Evolutionary conservation across 2,888 invertebrate genomes (phyloP).

Genomic region (Sminthurides aquaticus): DNA sequence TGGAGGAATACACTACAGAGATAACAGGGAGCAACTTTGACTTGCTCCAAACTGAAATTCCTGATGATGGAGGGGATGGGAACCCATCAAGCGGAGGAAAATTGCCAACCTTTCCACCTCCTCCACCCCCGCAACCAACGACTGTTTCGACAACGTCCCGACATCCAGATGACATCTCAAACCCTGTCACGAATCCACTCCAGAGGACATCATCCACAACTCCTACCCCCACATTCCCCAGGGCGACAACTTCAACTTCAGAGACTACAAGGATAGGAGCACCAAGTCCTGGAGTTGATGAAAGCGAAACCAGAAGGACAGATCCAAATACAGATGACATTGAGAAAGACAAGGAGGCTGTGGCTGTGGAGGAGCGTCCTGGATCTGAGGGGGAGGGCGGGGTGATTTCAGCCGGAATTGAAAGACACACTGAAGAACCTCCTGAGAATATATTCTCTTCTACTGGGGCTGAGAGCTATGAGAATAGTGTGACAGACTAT

Average conservation of each 20-base stretch:
- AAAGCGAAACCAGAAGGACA: neutral
- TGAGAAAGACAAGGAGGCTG: neutral
- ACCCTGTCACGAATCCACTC: neutral
- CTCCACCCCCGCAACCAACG: neutral
- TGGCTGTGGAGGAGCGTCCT: neutral
- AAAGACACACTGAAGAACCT: neutral
- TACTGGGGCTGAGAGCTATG: neutral
- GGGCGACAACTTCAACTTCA: neutral
- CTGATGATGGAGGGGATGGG: neutral
- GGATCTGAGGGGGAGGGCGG: neutral
- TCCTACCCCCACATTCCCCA: neutral
- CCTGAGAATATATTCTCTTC: neutral
- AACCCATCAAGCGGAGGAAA: neutral
- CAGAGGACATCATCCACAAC: neutral
- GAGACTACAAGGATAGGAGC: neutral
- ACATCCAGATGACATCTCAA: neutral
- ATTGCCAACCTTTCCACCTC: neutral
- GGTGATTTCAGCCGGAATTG: neutral
- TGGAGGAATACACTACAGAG: neutral
- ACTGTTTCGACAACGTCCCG: neutral
- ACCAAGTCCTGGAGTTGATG: neutral
- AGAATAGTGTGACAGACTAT: constrained; percentile 6
- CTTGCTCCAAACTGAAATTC: neutral
- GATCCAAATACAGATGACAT: neutral
- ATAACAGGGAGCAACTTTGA: too few relatives aligned